These are phyloP conservation scores for Propithecus deckenii DNA, from an alignment of 2,797 vertebrate genomes.

Conservation along the genomic window DNA sequence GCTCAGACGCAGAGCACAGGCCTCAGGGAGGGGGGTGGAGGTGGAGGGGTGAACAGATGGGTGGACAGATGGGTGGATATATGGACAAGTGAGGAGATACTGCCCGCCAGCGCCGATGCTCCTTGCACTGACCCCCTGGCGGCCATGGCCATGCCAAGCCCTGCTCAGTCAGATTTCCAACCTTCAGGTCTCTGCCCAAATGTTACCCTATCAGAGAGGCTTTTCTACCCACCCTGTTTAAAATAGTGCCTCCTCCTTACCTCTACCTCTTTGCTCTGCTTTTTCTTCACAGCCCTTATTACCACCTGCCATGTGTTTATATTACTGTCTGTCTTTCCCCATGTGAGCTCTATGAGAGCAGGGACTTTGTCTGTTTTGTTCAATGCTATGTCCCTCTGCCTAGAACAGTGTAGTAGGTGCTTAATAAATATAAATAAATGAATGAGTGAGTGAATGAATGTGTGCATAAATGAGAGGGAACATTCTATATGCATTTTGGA, in stretches of 20 bases:
- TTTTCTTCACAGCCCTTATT: background rate
- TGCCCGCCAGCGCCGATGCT: background rate
- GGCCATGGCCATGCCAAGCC: background rate
- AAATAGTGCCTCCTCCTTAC: background rate
- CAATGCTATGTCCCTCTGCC: background rate
- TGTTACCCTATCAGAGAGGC: background rate
- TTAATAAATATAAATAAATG: background rate
- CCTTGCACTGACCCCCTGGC: background rate
- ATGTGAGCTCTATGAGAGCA: background rate
- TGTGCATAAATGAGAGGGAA: background rate
- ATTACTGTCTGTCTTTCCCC: background rate
- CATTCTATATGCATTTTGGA: background rate
- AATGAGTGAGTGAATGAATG: background rate
- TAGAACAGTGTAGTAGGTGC: background rate
- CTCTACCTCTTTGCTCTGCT: background rate
- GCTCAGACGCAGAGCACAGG: background rate
- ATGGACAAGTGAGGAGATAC: background rate
- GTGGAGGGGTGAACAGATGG: background rate
- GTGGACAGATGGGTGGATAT: background rate
- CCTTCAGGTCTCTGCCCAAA: background rate
- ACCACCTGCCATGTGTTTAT: background rate
- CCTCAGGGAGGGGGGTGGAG: background rate
- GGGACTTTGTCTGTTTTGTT: background rate
- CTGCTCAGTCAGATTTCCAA: background rate
- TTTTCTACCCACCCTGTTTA: background rate